Evolutionary conservation across 2,113 vertebrate species (phyloP).

Genomic region (Peromyscus polionotus): DNA sequence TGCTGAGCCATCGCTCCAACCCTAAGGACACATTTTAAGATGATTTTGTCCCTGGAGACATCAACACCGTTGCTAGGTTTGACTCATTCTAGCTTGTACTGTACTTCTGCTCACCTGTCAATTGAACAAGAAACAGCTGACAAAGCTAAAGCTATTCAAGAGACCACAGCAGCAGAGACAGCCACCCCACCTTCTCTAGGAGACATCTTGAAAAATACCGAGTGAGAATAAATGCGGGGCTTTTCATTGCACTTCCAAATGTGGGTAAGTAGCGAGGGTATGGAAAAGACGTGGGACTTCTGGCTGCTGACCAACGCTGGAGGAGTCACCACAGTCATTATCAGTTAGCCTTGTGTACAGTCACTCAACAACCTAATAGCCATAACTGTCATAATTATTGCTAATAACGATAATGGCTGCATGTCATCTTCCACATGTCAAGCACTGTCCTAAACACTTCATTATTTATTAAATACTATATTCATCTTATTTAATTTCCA

Average conservation of each 20-base stretch:
- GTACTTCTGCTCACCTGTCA: not conserved
- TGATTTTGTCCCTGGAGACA: not conserved
- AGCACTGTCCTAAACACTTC: not conserved
- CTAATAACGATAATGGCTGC: not conserved
- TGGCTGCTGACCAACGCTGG: not conserved
- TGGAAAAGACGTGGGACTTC: not conserved
- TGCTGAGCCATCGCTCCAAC: not conserved
- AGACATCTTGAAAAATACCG: not conserved
- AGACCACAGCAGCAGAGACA: not conserved
- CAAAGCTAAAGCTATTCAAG: not conserved
- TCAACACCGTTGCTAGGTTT: not conserved
- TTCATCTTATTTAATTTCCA: conserved; percentile 2
- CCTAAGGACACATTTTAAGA: not conserved
- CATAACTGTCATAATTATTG: not conserved
- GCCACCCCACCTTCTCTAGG: not conserved
- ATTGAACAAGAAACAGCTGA: not conserved
- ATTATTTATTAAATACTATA: conserved; percentile 44
- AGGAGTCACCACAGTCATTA: not conserved
- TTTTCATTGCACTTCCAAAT: not conserved
- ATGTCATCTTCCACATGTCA: not conserved
- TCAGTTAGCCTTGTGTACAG: not conserved
- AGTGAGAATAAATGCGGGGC: not conserved
- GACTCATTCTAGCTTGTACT: not conserved
- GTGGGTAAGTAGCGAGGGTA: not conserved
- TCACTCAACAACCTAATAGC: not conserved